Percentiles rank a stretch among this genome's conserved stretches.
Conservation (phyloP, 2,113 vertebrate genomes). For the Corythornis madagascariensis region DNA sequence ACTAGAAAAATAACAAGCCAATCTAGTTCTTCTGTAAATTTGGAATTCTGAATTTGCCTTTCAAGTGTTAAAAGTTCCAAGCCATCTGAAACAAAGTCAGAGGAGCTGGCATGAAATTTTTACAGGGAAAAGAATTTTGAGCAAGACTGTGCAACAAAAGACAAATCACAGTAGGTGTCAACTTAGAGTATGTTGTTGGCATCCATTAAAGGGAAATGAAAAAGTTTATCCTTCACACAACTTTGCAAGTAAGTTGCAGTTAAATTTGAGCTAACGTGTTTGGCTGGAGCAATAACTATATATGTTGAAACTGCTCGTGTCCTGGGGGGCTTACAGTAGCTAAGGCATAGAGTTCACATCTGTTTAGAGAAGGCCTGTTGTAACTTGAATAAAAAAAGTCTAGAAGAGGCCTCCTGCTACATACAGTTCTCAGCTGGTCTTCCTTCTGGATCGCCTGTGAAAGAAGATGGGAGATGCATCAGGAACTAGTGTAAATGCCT, state of each 20-base stretch:
- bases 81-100: not conserved
- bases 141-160: not conserved
- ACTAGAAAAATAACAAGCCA: not conserved
- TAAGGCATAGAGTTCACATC: not conserved
- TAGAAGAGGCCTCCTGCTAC: not conserved
- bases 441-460: not conserved
- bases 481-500: not conserved
- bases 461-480: not conserved
- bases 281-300: not conserved
- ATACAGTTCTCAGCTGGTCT: not conserved
- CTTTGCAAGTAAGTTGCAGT: not conserved
- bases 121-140: not conserved
- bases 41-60: not conserved
- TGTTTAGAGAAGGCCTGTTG: not conserved
- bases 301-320: accelerated
- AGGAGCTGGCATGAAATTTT: not conserved
- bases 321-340: not conserved
- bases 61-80: not conserved
- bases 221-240: not conserved
- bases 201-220: not conserved
- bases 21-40: not conserved
- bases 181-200: not conserved
- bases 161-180: not conserved
- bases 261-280: not conserved
- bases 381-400: not conserved